These are phyloP conservation scores for Epinephelus cyanopodus DNA, from an alignment of 2,113 vertebrate species.

Conservation along the genomic window DNA sequence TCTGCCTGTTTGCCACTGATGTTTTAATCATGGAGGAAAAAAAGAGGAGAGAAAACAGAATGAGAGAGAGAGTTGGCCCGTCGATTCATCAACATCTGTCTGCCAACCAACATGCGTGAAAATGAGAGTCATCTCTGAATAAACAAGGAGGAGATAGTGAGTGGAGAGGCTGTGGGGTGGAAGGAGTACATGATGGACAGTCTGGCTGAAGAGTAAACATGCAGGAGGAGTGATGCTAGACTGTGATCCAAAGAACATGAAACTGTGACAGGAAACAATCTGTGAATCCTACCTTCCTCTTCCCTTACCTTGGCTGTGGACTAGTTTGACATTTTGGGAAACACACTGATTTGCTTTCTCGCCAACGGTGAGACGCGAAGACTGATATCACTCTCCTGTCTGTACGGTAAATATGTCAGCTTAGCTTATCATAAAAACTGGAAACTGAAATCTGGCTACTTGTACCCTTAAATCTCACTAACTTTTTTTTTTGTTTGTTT, in stretches of 20 bases:
- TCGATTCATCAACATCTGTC: conserved; percentile 30
- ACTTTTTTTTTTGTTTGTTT: neutral
- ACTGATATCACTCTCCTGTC: neutral
- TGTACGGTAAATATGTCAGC: neutral
- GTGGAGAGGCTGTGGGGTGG: conserved; percentile 13
- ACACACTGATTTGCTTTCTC: neutral
- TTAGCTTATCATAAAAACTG: neutral
- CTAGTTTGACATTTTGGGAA: neutral
- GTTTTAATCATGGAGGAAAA: conserved; percentile 1
- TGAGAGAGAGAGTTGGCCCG: conserved; percentile 32
- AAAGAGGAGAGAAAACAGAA: conserved; percentile 11
- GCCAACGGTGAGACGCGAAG: neutral
- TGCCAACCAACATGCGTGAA: conserved; percentile 35
- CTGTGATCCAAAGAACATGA: neutral
- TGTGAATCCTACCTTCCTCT: neutral
- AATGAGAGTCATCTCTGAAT: conserved; percentile 26
- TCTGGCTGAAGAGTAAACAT: conserved; percentile 10
- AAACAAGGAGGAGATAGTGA: conserved; percentile 7
- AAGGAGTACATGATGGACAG: conserved; percentile 2
- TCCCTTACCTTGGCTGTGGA: neutral
- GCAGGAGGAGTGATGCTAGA: conserved; percentile 26
- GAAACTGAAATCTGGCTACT: neutral
- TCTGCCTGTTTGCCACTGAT: conserved; percentile 36
- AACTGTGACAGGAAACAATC: neutral
- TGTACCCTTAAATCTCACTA: too few species aligned